Percentiles rank a stretch among this genome's conserved stretches.
phyloP scores from a whole-genome alignment of 2,797 vertebrate genomes.

The Falco naumanni region DNA sequence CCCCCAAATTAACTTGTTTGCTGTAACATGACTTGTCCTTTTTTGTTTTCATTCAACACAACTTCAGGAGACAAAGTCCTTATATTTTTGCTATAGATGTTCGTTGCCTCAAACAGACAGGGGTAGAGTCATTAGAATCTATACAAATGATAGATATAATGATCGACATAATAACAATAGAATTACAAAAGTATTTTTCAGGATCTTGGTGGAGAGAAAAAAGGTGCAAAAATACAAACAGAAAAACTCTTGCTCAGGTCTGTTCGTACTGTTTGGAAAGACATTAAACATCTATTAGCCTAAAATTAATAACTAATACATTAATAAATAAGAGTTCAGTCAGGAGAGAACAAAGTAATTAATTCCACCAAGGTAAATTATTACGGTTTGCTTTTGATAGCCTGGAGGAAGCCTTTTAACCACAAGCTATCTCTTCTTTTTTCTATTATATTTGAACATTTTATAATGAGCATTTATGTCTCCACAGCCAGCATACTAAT shows the following conservation, averaged over 20 bases:
- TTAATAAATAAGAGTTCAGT: slow-evolving; percentile 16
- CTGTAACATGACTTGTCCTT: neutral
- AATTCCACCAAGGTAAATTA: slow-evolving; percentile 50
- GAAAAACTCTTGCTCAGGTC: neutral
- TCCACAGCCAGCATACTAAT: slow-evolving; percentile 37
- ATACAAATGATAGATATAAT: neutral
- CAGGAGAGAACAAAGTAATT: slow-evolving; percentile 24
- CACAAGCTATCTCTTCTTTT: slow-evolving; percentile 43
- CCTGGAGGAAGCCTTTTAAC: slow-evolving; percentile 45
- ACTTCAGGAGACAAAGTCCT: neutral
- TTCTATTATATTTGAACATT: slow-evolving; percentile 30
- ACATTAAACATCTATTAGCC: neutral
- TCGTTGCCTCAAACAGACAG: neutral
- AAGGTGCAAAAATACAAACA: neutral
- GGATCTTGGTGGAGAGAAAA: neutral
- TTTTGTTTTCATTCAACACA: neutral
- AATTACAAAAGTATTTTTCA: neutral
- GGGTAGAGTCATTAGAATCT: neutral
- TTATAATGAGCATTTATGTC: slow-evolving; percentile 28
- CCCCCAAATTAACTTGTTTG: neutral
- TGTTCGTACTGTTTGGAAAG: neutral
- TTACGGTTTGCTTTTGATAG: slow-evolving; percentile 35
- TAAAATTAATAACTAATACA: neutral
- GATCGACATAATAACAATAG: neutral
- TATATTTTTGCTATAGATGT: neutral